These are phyloP conservation scores for Heliothis peltigera DNA, from an alignment of 2,888 invertebrate species.

Conservation along the genomic window DNA sequence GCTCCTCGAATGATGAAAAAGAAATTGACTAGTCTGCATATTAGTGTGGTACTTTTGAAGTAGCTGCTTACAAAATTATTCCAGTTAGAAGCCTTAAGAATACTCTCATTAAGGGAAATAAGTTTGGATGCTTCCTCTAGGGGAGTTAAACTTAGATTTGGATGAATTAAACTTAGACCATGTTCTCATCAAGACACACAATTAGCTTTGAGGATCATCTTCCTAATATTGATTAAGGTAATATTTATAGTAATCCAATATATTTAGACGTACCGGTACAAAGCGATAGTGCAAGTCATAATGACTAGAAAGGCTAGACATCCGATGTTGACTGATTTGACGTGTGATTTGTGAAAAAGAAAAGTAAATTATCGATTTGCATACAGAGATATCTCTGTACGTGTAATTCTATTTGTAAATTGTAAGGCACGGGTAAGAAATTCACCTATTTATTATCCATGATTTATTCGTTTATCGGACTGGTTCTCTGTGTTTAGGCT, in stretches of 20 bases:
- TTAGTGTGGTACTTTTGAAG: neutral
- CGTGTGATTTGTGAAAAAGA: conserved; percentile 32
- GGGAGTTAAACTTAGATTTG: too few species aligned
- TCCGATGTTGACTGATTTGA: conserved; percentile 6
- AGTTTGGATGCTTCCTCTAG: too few species aligned
- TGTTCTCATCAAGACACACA: too few species aligned
- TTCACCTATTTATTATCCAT: conserved; percentile 38
- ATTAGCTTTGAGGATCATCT: too few species aligned
- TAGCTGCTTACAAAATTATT: neutral
- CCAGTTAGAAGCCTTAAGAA: too few species aligned
- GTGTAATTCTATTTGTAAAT: conserved; percentile 35
- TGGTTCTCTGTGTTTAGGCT: conserved; percentile 43
- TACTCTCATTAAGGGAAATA: too few species aligned
- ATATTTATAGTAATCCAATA: too few species aligned
- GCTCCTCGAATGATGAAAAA: conserved; percentile 12
- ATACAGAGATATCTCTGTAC: conserved; percentile 25
- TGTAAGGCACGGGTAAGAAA: conserved; percentile 24
- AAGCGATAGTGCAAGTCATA: neutral
- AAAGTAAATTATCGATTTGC: conserved; percentile 23
- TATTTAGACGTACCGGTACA: neutral
- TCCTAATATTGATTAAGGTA: too few species aligned
- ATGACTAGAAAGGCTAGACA: neutral
- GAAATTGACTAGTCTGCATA: neutral
- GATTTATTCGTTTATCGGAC: conserved; percentile 50
- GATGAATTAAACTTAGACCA: too few species aligned